phyloP scores from a whole-genome alignment of 2,888 invertebrate genomes.

The Dryadula phaetusa region DNA sequence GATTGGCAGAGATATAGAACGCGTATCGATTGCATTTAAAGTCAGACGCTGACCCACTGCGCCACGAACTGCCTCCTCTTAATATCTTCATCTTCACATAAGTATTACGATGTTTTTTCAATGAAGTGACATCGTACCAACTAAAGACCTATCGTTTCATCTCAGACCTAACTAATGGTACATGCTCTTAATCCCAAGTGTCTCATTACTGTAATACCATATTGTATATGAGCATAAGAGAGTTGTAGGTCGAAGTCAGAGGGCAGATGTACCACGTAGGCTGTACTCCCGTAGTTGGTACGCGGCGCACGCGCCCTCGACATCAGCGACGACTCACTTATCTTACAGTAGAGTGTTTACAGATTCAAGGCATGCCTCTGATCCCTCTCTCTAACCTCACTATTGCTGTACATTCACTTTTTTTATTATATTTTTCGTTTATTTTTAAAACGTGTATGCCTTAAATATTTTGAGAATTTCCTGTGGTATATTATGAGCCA shows the following conservation, averaged over 20 bases:
- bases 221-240: not conserved
- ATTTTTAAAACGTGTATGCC: not conserved
- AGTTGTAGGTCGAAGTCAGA: constrained; percentile 7
- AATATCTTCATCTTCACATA: too few relatives aligned
- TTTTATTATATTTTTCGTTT: not conserved
- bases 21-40: too few relatives aligned
- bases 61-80: too few relatives aligned
- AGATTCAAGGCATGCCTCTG: constrained; percentile 20
- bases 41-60: too few relatives aligned
- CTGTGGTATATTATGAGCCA: too few relatives aligned
- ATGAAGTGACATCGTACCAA: too few relatives aligned
- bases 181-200: constrained; percentile 24
- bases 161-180: not conserved
- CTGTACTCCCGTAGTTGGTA: constrained; percentile 6
- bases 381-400: not conserved
- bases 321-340: constrained; percentile 23
- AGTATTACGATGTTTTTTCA: too few relatives aligned
- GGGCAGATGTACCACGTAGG: constrained; percentile 14
- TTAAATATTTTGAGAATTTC: not conserved
- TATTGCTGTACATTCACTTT: not conserved
- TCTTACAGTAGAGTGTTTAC: constrained; percentile 30
- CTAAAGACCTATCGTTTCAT: not conserved
- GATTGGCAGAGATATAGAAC: too few relatives aligned
- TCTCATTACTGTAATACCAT: constrained; percentile 7
- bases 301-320: constrained; percentile 12